Evolutionary conservation across 2,888 invertebrate genomes (phyloP), one percentile per base, ranked within the genome.

Genomic region (Eulithis prunata): DNA sequence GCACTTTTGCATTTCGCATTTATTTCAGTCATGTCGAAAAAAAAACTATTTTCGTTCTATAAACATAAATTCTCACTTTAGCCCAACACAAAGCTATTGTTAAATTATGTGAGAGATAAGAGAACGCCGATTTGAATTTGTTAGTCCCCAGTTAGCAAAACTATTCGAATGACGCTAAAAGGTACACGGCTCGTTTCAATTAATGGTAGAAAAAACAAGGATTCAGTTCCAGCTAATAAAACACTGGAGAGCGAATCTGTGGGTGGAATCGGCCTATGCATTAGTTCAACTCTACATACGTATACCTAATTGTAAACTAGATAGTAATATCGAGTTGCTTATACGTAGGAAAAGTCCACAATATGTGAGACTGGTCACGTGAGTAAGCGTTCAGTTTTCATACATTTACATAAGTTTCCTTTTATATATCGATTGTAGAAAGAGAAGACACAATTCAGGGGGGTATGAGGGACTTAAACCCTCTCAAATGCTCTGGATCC

Each of bases 1-100:
- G 66, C 65, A 57, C 55, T 70, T 68, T 66, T 65, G 70, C 69
- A 68, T 70, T 68, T 66, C 63, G 70, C 69, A 68, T 69, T 65
- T 61, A 69, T 68, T 70, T 70, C 43, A 66, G 63, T 41, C 63
- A 43, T 64, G 68, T 57, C 64, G 64, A 58, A 67, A 70, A 74
- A 71, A 69, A 72, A 74, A 67, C 66, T 66, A 75, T 76, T 74
- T 43, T 61, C 49, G 59, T 49, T 57, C 57, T 60, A 60, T 49
- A 78, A 85, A 90, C 90, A 90, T 88, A 88, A 85, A 89, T 90
- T 88, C 82, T 88, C 90, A 90, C 89, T 91, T 89, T 87, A 78
- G 65, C 59, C 68, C 64, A 78, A 78, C 84, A 88, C 87, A 83
- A 72, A 68, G 75, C 83, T 78, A 85, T 87, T 89, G 89, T 89